A percentile compares a stretch with the other conserved stretches of the same genome.
These are phyloP conservation scores for Patiria pectinifera DNA, from an alignment of 53 echinoderm and acorn worm genomes.

Conservation along the genomic window DNA sequence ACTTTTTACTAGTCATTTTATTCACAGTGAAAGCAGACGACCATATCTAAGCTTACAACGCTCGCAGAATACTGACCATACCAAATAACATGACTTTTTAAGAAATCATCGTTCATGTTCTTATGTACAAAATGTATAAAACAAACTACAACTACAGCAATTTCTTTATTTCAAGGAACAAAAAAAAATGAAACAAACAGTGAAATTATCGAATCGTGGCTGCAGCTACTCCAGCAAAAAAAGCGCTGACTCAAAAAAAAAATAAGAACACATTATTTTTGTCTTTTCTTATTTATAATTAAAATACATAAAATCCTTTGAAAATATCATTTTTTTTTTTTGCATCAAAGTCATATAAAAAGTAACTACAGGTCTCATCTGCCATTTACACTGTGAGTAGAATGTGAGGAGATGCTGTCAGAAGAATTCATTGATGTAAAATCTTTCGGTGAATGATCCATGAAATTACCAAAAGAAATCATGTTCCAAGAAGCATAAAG, in stretches of 20 bases:
- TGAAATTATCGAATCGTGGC: not conserved
- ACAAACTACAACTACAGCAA: slow-evolving; percentile 53
- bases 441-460: not conserved
- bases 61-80: slow-evolving; percentile 4
- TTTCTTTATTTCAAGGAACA: slow-evolving; percentile 3
- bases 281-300: slow-evolving; percentile 47
- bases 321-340: slow-evolving; percentile 58
- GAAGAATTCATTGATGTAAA: too few species aligned
- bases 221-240: slow-evolving; percentile 51
- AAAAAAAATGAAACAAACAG: not conserved
- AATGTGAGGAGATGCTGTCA: slow-evolving; percentile 12
- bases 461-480: not conserved
- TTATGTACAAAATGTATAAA: slow-evolving; percentile 61
- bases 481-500: too few species aligned
- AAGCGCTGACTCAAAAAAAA: slow-evolving; percentile 49
- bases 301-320: slow-evolving; percentile 63
- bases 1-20: not conserved
- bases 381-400: slow-evolving; percentile 37
- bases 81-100: slow-evolving; percentile 11
- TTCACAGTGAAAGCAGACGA: slow-evolving; percentile 14
- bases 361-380: slow-evolving; percentile 47
- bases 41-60: slow-evolving; percentile 21
- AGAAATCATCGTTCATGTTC: slow-evolving; percentile 37
- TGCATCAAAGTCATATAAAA: slow-evolving; percentile 63
- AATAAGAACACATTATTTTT: slow-evolving; percentile 33